Percentiles rank a stretch among this genome's conserved stretches.
Evolutionary conservation across 2,113 vertebrate genomes (phyloP).

Genomic region (Pterocles orientalis): DNA sequence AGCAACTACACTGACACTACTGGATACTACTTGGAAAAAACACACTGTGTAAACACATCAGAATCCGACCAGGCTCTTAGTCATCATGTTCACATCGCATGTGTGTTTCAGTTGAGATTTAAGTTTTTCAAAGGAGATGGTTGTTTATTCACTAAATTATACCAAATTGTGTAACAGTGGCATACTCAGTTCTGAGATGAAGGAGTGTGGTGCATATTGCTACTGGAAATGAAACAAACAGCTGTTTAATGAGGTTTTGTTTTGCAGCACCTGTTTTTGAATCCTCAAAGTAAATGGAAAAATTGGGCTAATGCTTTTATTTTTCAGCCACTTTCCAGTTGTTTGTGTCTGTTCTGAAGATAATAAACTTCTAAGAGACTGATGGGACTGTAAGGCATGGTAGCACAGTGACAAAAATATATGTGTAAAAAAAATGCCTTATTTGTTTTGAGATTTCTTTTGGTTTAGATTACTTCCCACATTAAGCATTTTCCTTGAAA

Average conservation of each 20-base stretch:
- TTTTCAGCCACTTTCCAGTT: constrained; percentile 20
- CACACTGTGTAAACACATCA: neutral
- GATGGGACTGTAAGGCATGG: neutral
- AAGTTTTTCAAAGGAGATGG: neutral
- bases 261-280: constrained; percentile 20
- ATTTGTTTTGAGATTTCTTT: neutral
- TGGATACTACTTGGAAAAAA: neutral
- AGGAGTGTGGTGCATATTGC: neutral
- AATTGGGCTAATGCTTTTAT: constrained; percentile 44
- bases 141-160: neutral
- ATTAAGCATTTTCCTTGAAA: neutral
- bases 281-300: constrained; percentile 44
- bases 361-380: constrained; percentile 13
- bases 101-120: neutral
- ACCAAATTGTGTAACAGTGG: neutral
- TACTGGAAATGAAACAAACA: constrained; percentile 26
- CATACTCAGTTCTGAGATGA: neutral
- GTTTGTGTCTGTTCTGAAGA: constrained; percentile 15
- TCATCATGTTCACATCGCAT: neutral
- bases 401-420: neutral
- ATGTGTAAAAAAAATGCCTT: neutral
- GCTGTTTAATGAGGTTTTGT: constrained; percentile 24
- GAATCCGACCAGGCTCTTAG: neutral
- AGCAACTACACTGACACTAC: neutral
- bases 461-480: neutral